phyloP scores from a whole-genome alignment of 2,888 invertebrate genomes.

The Nephrocerus scutellatus region DNA sequence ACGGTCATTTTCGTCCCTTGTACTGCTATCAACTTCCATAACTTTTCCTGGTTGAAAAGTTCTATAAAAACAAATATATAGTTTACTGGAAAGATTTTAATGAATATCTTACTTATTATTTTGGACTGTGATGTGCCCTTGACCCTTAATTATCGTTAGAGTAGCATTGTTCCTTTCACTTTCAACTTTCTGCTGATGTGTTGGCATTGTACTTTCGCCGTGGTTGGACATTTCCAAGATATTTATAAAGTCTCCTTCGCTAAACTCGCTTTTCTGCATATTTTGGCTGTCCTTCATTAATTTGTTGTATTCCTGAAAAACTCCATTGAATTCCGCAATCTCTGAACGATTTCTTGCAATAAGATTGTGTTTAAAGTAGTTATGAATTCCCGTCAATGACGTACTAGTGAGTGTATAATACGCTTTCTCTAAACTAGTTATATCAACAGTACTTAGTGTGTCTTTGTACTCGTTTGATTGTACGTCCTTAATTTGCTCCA shows the following conservation, averaged over 20 bases:
- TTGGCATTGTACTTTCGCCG: slow-evolving; percentile 5
- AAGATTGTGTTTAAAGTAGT: slow-evolving; percentile 44
- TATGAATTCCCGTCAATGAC: slow-evolving; percentile 41
- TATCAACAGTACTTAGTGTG: slow-evolving; percentile 27
- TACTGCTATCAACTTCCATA: slow-evolving; percentile 18
- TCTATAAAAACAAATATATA: too few relatives aligned
- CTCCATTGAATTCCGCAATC: slow-evolving; percentile 41
- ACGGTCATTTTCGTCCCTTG: slow-evolving; percentile 11
- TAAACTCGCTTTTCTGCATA: slow-evolving; percentile 40
- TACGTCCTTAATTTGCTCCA: slow-evolving; percentile 30
- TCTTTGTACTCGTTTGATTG: slow-evolving; percentile 27
- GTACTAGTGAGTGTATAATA: slow-evolving; percentile 37
- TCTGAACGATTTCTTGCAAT: slow-evolving; percentile 40
- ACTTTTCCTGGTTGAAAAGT: too few relatives aligned
- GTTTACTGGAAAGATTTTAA: too few relatives aligned
- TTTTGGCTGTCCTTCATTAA: slow-evolving; percentile 46
- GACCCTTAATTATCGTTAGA: slow-evolving; percentile 21
- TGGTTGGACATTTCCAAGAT: slow-evolving; percentile 36
- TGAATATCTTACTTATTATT: slow-evolving; percentile 17
- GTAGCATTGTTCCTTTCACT: too few relatives aligned
- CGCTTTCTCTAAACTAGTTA: slow-evolving; percentile 37
- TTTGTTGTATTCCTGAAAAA: slow-evolving; percentile 43
- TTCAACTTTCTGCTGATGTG: too few relatives aligned
- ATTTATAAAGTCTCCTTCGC: slow-evolving; percentile 41
- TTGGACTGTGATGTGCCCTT: slow-evolving; percentile 20